Conservation (phyloP, 2,797 vertebrate genomes). For the Margarornis squamiger region DNA sequence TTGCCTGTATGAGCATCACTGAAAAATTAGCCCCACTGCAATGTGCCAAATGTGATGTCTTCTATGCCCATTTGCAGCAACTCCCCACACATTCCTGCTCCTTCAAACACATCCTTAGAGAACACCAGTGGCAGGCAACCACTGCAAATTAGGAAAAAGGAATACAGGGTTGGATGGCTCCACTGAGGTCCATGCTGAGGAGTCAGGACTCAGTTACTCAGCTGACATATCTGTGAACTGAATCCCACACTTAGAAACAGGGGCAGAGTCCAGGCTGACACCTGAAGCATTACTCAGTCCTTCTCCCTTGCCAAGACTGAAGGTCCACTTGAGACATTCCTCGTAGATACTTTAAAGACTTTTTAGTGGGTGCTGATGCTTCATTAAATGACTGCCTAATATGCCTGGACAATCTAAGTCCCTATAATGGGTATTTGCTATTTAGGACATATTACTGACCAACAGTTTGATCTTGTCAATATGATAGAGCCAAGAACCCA, state of each 20-base stretch:
- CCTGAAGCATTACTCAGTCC: not conserved
- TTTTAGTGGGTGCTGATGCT: not conserved
- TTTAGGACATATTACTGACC: not conserved
- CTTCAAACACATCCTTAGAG: not conserved
- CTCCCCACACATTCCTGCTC: not conserved
- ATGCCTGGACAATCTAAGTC: not conserved
- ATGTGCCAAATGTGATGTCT: rapidly evolving
- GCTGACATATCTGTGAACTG: not conserved
- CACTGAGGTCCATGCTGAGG: rapidly evolving
- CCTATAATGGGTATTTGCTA: not conserved
- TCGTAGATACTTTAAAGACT: not conserved
- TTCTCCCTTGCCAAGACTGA: not conserved
- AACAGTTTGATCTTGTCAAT: not conserved
- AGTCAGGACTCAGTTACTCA: not conserved
- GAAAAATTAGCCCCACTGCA: not conserved
- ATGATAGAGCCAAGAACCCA: not conserved
- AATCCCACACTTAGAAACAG: not conserved
- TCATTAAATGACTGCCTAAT: not conserved
- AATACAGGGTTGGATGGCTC: not conserved
- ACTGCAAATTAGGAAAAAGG: not conserved
- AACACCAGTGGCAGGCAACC: not conserved
- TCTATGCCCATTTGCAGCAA: not conserved
- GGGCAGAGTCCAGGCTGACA: not conserved
- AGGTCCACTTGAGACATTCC: not conserved
- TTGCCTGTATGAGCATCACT: not conserved